These are phyloP conservation scores for Myopa testacea DNA, from an alignment of 2,888 invertebrate species.

Conservation along the genomic window DNA sequence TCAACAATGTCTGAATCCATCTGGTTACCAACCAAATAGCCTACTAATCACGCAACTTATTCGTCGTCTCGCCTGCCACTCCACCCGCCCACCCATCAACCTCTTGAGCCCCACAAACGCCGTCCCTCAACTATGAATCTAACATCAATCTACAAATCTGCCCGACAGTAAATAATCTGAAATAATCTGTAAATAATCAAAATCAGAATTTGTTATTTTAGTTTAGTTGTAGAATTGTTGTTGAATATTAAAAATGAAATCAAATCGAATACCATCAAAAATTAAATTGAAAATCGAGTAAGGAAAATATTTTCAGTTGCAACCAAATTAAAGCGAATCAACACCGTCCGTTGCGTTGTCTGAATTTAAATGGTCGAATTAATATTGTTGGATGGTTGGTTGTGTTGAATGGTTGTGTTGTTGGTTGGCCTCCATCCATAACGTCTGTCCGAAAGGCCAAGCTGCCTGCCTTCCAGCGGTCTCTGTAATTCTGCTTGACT, in stretches of 20 bases:
- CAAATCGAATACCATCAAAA: not conserved
- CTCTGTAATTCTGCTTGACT: not conserved
- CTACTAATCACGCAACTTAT: no score
- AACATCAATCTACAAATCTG: not conserved
- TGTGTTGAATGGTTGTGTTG: not conserved
- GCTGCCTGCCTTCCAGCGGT: not conserved
- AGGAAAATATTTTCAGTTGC: constrained; percentile 8
- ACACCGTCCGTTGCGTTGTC: constrained; percentile 6
- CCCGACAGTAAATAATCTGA: no score
- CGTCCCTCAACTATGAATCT: not conserved
- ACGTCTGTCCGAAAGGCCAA: not conserved
- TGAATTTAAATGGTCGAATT: constrained; percentile 27
- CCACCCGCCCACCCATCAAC: not conserved
- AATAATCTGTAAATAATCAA: not conserved
- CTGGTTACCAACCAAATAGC: not conserved
- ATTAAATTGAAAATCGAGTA: constrained; percentile 17
- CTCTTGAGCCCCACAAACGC: not conserved
- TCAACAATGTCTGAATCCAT: not conserved
- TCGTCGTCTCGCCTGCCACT: not conserved
- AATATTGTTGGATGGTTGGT: not conserved
- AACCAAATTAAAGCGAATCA: constrained; percentile 12
- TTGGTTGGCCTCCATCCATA: not conserved
- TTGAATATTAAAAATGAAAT: constrained; percentile 16
- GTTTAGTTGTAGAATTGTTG: not conserved
- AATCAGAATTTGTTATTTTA: constrained; percentile 18